Base-by-base conservation (phyloP, 2,888 invertebrate genomes). In the Megalurothrips usitatus region DNA sequence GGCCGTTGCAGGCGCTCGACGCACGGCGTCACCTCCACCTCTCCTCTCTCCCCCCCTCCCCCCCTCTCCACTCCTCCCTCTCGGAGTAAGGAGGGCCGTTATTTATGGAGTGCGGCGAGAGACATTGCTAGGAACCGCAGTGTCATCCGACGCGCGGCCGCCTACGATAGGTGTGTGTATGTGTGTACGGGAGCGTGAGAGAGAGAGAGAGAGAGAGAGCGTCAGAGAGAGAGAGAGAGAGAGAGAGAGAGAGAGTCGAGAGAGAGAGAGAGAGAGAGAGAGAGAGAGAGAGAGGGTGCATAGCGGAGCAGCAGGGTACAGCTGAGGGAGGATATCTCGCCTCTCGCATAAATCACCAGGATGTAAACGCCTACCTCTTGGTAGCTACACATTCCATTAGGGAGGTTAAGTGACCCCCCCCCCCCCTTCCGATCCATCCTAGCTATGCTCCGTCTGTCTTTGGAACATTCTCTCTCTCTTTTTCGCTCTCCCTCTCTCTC, bases 61-160 rank as follows among this genome's bases (percentile, higher is more conserved):
- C 58, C 19, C 58, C 19, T 6, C 19, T 19, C 58, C 58, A 14
- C 19, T 1, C 58, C 19, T 6, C 58, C 6, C 58, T 17, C 19
- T 17, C 58, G 19, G 58, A 43, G 58, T 58, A 17, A 14, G 58
- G 19, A 11, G 1, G 68, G 68, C 10, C 23, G 68, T 75, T 75
- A 75, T 75, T 75, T 75, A 75, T 75, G 68, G 68, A 75, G 68
- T 75, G 68, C 17, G 58, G 58, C 58, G 58, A 58, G 68, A 75
- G 68, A 75, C 68, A 26, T 75, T 26, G 68, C 68, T 26, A 12
- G 26, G 12, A 75, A 75, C 68, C 68, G 68, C 68, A 75, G 68
- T 75, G 68, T 75, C 68, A 75, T 75, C 68, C 68, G 23, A 26
- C 1, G 14, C 58, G 11, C 14, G 14, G 34, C 34, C 34, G 34